A percentile compares a stretch with the other conserved stretches of the same genome.
These are phyloP conservation scores for Halyomorpha halys DNA, from an alignment of 1,140 invertebrate genomes.

Conservation along the genomic window DNA sequence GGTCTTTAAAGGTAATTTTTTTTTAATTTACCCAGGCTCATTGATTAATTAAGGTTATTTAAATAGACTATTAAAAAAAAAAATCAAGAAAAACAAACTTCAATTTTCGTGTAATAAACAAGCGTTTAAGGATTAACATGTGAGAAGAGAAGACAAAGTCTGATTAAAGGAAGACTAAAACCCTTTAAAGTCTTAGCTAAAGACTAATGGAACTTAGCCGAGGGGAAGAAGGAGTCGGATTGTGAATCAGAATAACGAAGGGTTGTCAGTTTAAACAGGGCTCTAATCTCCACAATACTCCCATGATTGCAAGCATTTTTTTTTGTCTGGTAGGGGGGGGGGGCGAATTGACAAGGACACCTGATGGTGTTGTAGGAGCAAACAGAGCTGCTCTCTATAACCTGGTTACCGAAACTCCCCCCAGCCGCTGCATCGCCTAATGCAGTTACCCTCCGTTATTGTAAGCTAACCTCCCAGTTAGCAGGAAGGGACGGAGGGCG, in stretches of 20 bases:
- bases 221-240: neutral
- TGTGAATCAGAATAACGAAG: slow-evolving; percentile 17
- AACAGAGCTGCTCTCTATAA: slow-evolving; percentile 1
- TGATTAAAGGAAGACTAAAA: neutral
- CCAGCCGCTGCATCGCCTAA: no score
- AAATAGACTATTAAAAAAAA: no score
- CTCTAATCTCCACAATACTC: slow-evolving; percentile 20
- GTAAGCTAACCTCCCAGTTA: no score
- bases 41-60: no score
- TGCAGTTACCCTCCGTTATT: no score
- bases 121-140: no score
- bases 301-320: slow-evolving; percentile 17
- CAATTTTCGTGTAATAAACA: no score
- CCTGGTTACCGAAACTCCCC: neutral
- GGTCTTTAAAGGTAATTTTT: no score
- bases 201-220: neutral
- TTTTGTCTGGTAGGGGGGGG: neutral
- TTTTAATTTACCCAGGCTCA: no score
- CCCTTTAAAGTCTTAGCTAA: slow-evolving; percentile 3
- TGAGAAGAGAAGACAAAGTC: no score
- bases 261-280: slow-evolving; percentile 19
- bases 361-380: slow-evolving; percentile 5
- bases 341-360: slow-evolving; percentile 17
- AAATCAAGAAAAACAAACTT: no score
- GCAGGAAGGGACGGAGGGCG: no score